Evolutionary conservation across 1,140 invertebrate species (phyloP).

Genomic region (Atta colombica): DNA sequence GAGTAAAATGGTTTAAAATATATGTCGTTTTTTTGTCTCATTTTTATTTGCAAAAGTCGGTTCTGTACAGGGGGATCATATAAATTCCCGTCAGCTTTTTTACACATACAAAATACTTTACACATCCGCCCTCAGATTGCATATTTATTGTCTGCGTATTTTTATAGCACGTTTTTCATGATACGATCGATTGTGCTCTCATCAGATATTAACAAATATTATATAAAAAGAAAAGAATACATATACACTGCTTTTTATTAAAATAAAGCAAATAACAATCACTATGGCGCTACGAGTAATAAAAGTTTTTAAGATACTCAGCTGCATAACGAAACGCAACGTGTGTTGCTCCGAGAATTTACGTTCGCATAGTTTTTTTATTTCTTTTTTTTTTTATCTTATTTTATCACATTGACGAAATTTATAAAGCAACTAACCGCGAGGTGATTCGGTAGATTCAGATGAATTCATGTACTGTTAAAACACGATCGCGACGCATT

Average conservation of each 20-base stretch:
- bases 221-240: constrained; percentile 10
- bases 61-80: constrained; percentile 44
- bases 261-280: constrained; percentile 38
- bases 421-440: constrained; percentile 3
- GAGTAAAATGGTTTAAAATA: constrained; percentile 42
- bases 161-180: constrained; percentile 46
- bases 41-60: constrained; percentile 50
- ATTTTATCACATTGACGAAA: not conserved
- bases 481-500: not conserved
- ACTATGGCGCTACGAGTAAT: not conserved
- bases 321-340: constrained; percentile 4
- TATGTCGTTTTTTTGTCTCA: not conserved
- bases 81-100: constrained; percentile 28
- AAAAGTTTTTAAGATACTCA: constrained; percentile 4
- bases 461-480: constrained; percentile 24
- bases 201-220: constrained; percentile 2
- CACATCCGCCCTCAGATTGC: constrained; percentile 37
- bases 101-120: constrained; percentile 57
- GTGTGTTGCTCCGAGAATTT: not conserved
- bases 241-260: not conserved
- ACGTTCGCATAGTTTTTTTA: not conserved
- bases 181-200: constrained; percentile 10
- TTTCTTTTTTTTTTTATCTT: not conserved
- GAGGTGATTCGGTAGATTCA: not conserved
- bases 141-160: constrained; percentile 58